phyloP scores from a whole-genome alignment of 2,888 invertebrate species.

The Xestoiulus laeticollis region DNA sequence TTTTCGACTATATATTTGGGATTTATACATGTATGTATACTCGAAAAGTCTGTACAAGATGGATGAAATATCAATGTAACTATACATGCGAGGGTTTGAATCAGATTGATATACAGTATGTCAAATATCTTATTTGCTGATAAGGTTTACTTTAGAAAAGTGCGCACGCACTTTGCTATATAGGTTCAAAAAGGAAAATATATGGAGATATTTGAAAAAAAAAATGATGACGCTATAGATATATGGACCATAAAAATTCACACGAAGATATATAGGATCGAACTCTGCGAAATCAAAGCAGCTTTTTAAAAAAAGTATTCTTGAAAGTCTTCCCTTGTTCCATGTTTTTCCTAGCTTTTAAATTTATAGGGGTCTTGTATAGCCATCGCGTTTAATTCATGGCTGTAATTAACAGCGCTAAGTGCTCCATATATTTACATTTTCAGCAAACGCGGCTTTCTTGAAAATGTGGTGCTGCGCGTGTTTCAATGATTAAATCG shows the following conservation, averaged over 20 bases:
- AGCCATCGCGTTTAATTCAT: conserved; percentile 24
- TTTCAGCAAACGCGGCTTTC: conserved; percentile 16
- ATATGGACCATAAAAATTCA: background rate
- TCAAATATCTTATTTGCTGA: conserved; percentile 10
- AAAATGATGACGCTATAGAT: background rate
- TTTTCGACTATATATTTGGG: background rate
- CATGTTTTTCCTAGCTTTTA: background rate
- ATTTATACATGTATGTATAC: background rate
- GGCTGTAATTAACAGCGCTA: conserved; percentile 8
- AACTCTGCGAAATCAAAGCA: background rate
- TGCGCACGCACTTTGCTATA: background rate
- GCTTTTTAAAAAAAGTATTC: background rate
- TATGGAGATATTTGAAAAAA: background rate
- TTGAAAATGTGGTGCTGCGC: conserved; percentile 24
- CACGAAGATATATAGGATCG: background rate
- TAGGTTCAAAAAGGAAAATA: background rate
- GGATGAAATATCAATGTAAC: background rate
- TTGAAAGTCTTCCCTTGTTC: background rate
- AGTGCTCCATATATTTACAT: conserved; percentile 39
- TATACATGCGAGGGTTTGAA: background rate
- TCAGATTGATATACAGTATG: background rate
- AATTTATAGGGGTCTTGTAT: conserved; percentile 12
- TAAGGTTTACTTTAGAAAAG: background rate
- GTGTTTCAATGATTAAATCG: conserved; percentile 21
- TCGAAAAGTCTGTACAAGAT: background rate